Evolutionary conservation across 2,113 vertebrate genomes (phyloP), one percentile per base, ranked within the genome.

Genomic region (Oncorhynchus masou): DNA sequence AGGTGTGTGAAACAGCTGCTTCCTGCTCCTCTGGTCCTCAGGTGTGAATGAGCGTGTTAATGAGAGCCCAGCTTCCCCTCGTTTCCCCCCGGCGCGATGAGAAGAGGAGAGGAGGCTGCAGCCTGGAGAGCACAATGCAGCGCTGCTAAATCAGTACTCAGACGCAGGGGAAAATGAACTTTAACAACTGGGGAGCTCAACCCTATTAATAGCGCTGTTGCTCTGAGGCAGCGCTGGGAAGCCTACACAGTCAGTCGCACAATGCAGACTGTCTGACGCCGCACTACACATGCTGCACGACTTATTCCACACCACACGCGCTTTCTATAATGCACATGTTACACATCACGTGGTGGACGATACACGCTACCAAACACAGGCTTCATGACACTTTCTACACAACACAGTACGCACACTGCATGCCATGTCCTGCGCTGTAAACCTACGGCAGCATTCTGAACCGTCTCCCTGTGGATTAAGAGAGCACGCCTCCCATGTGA

Each of bases 201-300:
- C 73, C 88, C 57, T 93, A 91, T 86, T 83, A 89, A 86, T 88
- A 88, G 83, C 87, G 81, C 67, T 49, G 78, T 69, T 80, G 83
- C 85, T 84, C 81, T 80, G 82, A 79, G 87, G 59, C 22, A 49
- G 31, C 77, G 81, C 81, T 74, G 81, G 77, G 80, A 19, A 22
- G 31, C 54, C 65, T 80, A 79, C 72, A 83, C 81, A 76, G 51
- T 82, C 83, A 65, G 86, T 54, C 88, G 83, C 86, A 84, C 9
- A 45, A 45, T 45, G 9, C 39, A 45, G 84, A 78, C 76, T 79
- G 80, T 64, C n/a, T 1, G 22, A 25, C 73, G 70, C 77, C 75
- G 71, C 24, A 24, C 77, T 84, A 82, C 54, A 74, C 22, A 70
- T 72, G 39, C 9, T 45, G 39, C 39, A 11, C 39, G 39, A 71